Evolutionary conservation across 2,797 vertebrate species (phyloP).

Genomic region (Labeo calbasu): DNA sequence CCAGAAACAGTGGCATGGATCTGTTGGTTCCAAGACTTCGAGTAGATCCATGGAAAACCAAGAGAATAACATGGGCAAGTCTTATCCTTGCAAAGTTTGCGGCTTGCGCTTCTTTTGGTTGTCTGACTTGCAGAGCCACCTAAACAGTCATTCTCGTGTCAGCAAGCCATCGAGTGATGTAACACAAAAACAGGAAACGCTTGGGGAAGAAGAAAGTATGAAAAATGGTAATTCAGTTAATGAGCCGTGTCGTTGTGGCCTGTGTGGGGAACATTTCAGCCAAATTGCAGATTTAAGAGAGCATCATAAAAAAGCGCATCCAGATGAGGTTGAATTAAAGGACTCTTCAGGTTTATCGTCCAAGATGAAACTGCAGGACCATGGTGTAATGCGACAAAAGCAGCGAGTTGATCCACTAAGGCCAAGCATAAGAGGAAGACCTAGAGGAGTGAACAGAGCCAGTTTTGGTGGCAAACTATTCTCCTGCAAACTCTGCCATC

Average conservation of each 20-base stretch:
- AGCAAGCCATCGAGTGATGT: constrained; percentile 21
- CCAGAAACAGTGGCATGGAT: constrained; percentile 74
- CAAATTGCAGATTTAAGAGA: constrained; percentile 74
- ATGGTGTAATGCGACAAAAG: constrained; percentile 54
- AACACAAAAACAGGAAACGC: constrained; percentile 57
- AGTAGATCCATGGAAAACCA: constrained; percentile 66
- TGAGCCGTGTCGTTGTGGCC: constrained; percentile 77
- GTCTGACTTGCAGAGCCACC: constrained; percentile 80
- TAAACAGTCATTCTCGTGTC: constrained; percentile 61
- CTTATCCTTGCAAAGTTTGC: constrained; percentile 79
- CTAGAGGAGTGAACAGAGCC: constrained; percentile 61
- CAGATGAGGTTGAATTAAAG: constrained; percentile 33
- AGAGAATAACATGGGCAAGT: constrained; percentile 74
- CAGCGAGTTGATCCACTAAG: constrained; percentile 31
- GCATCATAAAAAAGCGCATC: constrained; percentile 74
- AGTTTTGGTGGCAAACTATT: constrained; percentile 73
- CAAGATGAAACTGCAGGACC: constrained; percentile 44
- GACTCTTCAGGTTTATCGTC: constrained; percentile 23
- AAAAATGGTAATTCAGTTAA: constrained; percentile 51
- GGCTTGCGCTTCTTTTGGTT: constrained; percentile 82
- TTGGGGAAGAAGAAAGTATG: constrained; percentile 69
- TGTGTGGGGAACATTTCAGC: constrained; percentile 79
- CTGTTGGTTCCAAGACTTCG: constrained; percentile 54
- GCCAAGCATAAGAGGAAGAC: constrained; percentile 63
- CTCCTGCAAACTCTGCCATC: constrained; percentile 81